Percentiles rank a stretch among this genome's conserved stretches.
These are phyloP conservation scores for Petrocephalus schoutedeni DNA, from an alignment of 2,797 vertebrate genomes.

Conservation along the genomic window DNA sequence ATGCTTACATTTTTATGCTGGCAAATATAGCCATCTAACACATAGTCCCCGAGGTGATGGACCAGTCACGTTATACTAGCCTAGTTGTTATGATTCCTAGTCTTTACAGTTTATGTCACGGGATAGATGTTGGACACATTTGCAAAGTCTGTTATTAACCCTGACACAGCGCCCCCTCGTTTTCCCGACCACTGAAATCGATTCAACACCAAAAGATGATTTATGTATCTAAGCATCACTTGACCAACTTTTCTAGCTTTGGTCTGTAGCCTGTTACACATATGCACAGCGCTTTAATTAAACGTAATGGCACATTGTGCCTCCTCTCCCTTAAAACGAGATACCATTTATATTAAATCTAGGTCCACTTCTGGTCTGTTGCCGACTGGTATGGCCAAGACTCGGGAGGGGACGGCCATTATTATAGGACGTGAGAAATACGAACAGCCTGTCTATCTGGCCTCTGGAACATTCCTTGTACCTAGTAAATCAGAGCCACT, in stretches of 20 bases:
- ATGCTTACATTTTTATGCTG: background rate
- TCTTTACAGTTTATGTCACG: background rate
- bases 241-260: background rate
- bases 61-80: background rate
- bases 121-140: background rate
- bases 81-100: background rate
- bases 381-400: background rate
- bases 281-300: background rate
- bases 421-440: conserved; percentile 2
- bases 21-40: background rate
- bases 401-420: background rate
- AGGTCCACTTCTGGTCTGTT: background rate
- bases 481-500: conserved; percentile 25
- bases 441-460: background rate
- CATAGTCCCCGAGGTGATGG: background rate
- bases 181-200: background rate
- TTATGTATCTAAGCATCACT: background rate
- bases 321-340: background rate
- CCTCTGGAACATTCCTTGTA: conserved; percentile 10
- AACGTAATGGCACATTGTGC: background rate
- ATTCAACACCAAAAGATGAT: background rate
- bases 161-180: background rate
- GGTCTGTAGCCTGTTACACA: background rate
- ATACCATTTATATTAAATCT: background rate
- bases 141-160: background rate